Percentiles rank a stretch among this genome's conserved stretches.
phyloP scores from a whole-genome alignment of 2,113 vertebrate genomes.

The Rhineura floridana region DNA sequence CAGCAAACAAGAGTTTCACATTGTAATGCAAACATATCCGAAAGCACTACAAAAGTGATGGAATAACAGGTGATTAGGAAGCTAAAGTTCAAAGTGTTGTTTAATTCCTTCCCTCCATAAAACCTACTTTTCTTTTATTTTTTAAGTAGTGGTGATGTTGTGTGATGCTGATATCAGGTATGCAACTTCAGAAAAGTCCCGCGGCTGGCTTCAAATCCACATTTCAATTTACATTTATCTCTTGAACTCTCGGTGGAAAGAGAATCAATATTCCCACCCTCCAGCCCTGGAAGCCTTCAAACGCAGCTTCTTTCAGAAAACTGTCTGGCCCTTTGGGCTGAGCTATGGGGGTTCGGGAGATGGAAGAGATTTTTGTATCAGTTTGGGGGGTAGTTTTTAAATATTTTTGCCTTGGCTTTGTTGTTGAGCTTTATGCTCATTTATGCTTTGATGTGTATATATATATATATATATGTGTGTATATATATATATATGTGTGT shows the following conservation, averaged over 20 bases:
- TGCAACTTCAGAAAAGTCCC: neutral
- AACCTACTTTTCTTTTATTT: neutral
- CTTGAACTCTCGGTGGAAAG: neutral
- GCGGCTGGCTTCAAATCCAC: neutral
- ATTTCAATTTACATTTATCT: neutral
- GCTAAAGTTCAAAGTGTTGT: neutral
- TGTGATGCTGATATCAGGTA: neutral
- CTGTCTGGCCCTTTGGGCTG: too few relatives aligned
- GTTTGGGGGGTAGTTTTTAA: too few relatives aligned
- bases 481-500: too few relatives aligned
- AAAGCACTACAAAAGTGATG: neutral
- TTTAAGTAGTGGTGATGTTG: neutral
- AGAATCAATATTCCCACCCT: neutral
- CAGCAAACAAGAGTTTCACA: neutral
- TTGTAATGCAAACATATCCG: neutral
- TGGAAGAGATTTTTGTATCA: too few relatives aligned
- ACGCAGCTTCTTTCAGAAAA: too few relatives aligned
- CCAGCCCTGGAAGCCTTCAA: too few relatives aligned
- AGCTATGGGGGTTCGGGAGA: too few relatives aligned
- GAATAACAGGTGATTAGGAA: neutral
- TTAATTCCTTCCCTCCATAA: neutral
- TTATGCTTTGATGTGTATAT: too few relatives aligned
- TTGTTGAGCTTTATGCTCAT: too few relatives aligned
- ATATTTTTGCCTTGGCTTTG: too few relatives aligned
- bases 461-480: too few relatives aligned